Conservation (phyloP, 1,140 invertebrate species). For the Calycopis cecrops region DNA sequence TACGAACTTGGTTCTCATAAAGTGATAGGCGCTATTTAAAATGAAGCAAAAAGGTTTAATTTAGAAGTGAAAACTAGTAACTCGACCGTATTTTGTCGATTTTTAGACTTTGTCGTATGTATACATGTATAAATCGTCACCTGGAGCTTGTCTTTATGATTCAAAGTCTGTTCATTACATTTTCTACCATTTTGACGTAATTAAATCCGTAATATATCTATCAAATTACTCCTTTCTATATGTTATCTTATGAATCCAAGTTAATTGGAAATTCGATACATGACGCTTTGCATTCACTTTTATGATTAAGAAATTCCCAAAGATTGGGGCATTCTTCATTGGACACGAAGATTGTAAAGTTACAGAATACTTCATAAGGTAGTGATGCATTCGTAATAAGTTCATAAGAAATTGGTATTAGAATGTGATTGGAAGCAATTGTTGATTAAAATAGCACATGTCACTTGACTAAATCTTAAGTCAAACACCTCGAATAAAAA, state of each 20-base stretch:
- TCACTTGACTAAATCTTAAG: too few species aligned
- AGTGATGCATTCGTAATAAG: too few species aligned
- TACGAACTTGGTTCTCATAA: conserved; percentile 62
- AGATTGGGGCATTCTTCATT: too few species aligned
- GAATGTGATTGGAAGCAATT: too few species aligned
- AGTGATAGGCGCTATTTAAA: conserved; percentile 49
- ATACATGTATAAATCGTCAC: not conserved
- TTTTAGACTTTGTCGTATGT: not conserved
- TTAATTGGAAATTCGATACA: conserved; percentile 12
- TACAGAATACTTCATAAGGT: too few species aligned
- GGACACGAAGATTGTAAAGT: too few species aligned
- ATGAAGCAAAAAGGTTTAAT: conserved; percentile 25
- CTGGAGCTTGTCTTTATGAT: conserved; percentile 6
- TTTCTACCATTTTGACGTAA: conserved; percentile 30
- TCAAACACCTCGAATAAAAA: too few species aligned
- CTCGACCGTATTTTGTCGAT: not conserved
- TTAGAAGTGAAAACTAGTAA: conserved; percentile 13
- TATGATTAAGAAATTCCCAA: conserved; percentile 6
- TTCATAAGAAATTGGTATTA: too few species aligned
- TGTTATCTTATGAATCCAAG: conserved; percentile 21
- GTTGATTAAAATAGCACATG: too few species aligned
- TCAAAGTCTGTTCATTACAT: conserved; percentile 10
- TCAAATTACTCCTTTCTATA: conserved; percentile 18
- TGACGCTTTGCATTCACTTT: not conserved
- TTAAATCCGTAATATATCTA: conserved; percentile 14